A percentile compares a stretch with the other conserved stretches of the same genome.
Conservation (phyloP, 2,797 vertebrate genomes). For the Falco naumanni region DNA sequence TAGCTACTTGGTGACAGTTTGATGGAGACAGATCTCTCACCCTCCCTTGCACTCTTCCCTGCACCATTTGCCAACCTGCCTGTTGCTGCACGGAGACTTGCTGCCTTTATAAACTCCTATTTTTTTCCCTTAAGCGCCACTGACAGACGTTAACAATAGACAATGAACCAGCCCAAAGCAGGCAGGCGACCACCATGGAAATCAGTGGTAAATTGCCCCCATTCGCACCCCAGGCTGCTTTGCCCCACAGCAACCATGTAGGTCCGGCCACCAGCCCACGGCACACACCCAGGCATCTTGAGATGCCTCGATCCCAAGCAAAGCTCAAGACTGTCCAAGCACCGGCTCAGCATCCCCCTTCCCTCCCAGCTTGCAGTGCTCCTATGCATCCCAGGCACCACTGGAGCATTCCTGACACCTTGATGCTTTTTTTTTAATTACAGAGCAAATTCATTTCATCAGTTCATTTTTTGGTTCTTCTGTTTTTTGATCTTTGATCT, state of each 20-base stretch:
- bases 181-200: too few species aligned
- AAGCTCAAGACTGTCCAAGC: background rate
- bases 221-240: background rate
- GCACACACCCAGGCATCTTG: too few species aligned
- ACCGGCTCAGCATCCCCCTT: background rate
- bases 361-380: fast-evolving
- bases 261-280: background rate
- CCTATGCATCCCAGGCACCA: fast-evolving
- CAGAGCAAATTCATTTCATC: background rate
- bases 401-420: background rate
- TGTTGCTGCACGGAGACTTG: background rate
- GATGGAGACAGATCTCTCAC: background rate
- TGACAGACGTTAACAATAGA: background rate
- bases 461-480: background rate
- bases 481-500: background rate
- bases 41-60: background rate
- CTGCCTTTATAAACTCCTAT: background rate
- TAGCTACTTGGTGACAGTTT: background rate
- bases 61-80: background rate
- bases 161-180: background rate
- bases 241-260: fast-evolving
- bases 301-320: background rate
- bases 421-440: too few species aligned
- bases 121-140: background rate
- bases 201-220: fast-evolving